phyloP scores from a whole-genome alignment of 2,797 vertebrate species.

The Myotis findleyi region DNA sequence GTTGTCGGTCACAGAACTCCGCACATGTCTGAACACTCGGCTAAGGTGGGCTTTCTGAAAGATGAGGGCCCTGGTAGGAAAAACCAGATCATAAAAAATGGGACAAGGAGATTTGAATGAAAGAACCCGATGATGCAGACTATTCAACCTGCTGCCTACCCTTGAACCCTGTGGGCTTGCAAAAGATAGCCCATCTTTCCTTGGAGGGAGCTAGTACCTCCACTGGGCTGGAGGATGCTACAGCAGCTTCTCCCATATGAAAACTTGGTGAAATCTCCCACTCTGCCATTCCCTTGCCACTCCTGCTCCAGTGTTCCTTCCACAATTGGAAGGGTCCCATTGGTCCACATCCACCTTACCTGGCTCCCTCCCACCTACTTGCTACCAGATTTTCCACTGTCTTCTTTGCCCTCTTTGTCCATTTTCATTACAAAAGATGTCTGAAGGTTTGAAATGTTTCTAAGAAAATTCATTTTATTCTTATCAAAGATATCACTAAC shows the following conservation, averaged over 20 bases:
- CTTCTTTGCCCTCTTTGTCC: background rate
- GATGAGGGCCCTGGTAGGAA: background rate
- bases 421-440: background rate
- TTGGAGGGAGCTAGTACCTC: background rate
- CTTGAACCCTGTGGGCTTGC: background rate
- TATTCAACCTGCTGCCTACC: background rate
- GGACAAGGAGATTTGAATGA: background rate
- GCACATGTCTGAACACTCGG: background rate
- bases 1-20: background rate
- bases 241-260: background rate
- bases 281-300: background rate
- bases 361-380: background rate
- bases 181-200: background rate
- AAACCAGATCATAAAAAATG: background rate
- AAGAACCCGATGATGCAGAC: background rate
- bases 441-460: background rate
- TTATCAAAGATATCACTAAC: background rate
- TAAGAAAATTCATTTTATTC: slow-evolving; percentile 9
- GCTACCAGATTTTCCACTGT: background rate
- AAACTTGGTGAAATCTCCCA: background rate
- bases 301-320: background rate
- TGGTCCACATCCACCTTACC: background rate
- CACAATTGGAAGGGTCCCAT: background rate
- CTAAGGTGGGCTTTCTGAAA: background rate
- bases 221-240: background rate